Evolutionary conservation across 2,113 vertebrate species (phyloP).

Genomic region (Megaceryle maxima): DNA sequence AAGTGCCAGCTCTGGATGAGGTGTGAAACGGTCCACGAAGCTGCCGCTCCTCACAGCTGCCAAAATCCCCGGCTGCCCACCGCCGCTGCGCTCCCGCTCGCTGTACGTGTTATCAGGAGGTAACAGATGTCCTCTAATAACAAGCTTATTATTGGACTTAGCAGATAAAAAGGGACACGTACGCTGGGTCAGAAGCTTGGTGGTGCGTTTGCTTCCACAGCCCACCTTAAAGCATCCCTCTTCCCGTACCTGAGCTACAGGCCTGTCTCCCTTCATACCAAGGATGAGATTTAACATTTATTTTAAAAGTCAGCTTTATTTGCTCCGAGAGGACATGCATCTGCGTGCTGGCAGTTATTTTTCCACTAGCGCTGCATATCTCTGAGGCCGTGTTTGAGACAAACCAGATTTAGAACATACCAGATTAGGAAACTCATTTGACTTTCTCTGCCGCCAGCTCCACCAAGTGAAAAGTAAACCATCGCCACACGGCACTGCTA

Average conservation of each 20-base stretch:
- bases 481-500: not conserved
- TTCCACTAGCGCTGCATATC: constrained; percentile 6
- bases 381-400: constrained; percentile 47
- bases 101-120: not conserved
- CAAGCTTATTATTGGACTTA: constrained; percentile 19
- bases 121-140: constrained; percentile 33
- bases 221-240: constrained; percentile 17
- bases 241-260: not conserved
- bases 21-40: not conserved
- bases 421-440: constrained; percentile 59
- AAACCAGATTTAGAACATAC: constrained; percentile 62
- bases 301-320: constrained; percentile 60
- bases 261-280: not conserved
- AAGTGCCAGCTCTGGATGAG: not conserved
- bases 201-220: not conserved
- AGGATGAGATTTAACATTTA: constrained; percentile 41
- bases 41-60: not conserved
- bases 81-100: not conserved
- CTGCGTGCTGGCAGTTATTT: constrained; percentile 30
- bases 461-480: constrained; percentile 4
- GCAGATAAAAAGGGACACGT: constrained; percentile 19
- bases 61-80: constrained; percentile 9
- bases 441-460: constrained; percentile 12
- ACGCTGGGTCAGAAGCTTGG: not conserved
- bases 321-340: not conserved